Evolutionary conservation across 2,797 vertebrate genomes (phyloP), one percentile per base, ranked within the genome.

Genomic region (Tapirus indicus): DNA sequence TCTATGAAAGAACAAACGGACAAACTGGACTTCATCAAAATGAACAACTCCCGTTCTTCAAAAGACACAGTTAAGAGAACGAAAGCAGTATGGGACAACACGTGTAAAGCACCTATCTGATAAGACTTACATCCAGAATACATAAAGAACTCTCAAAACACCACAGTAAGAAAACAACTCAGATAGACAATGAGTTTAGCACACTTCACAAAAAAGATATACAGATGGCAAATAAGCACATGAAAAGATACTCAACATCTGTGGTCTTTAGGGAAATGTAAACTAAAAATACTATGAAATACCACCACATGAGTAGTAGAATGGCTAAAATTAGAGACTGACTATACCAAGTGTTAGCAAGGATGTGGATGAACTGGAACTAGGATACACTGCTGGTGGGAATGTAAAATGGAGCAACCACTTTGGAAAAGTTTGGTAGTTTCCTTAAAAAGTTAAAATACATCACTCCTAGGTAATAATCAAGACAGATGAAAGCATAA

Each of bases 241-340:
- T 56, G 49, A 77, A 91, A 91, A 82, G 14, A 23, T 74, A 72
- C 8, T 60, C n/a, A 68, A 60, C 1, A 58, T 35, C 35, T 72
- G 8, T 14, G 8, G 25, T 47, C 64, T 95, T 78, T 58, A 74
- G n/a, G 25, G 10, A 94, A 85, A 94, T n/a, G 38, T 35, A 80
- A 71, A 87, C 77, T 35, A 72, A 91, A 95, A 94, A 79, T 64
- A 58, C 38, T 91, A 72, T 66, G 49, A 71, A 91, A 60, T 54
- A 90, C 29, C 23, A 95, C 60, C 29, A 85, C 8, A n/a, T 1
- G 35, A 41, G 38, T 86, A 86, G 47, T 21, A 49, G 54, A 83
- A 91, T 77, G 16, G 44, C 44, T 87, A 93, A 84, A 87, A 93
- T 86, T 47, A 83, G 68, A 86, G 20, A 91, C 8, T 38, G 38